Evolutionary conservation across 2,113 vertebrate species (phyloP), one percentile per base, ranked within the genome.

Genomic region (Choloepus hoffmanni): DNA sequence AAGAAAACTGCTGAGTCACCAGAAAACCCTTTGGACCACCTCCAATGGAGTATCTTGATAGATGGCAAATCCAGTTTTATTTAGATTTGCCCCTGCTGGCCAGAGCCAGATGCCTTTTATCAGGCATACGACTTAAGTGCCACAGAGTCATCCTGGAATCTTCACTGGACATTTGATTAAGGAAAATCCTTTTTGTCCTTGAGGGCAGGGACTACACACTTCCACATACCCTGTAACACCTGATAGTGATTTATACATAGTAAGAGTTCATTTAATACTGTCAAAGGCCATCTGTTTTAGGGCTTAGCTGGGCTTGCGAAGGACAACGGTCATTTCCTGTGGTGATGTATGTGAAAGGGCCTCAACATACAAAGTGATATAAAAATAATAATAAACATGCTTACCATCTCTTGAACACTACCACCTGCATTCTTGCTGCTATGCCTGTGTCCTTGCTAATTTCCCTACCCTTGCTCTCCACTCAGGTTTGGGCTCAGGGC

Each of bases 11-110:
- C 90, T 97, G 97, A 65, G 95, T 91, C 58, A 99, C 97, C 0
- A 98, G 99, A 86, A 99, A 93, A 18, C 99, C 98, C 89, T 98
- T 99, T 0, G 99, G 99, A 48, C 97, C 98, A 23, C 98, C 97
- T 76, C 79, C 12, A 77, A 79, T 28, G 96, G 21, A 65, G 85
- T 87, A 10, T 82, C 43, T 65, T 67, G 53, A 74, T 73, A 58
- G 50, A 89, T n/a, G 21, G 28, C 33, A 23, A 70, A 28, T 87
- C 36, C n/a, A 40, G 33, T 72, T 58, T 89, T 65, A 73, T 53
- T 73, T 26, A 3, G 77, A 48, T 60, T 14, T 43, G 86, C 60
- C 67, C 28, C 13, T 1, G 8, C 60, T 53, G 13, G 16, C 23
- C 87, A 73, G 82, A 88, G 72, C 81, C 74, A 1, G 23, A 53